Percentiles rank a stretch among this genome's conserved stretches.
These are phyloP conservation scores for Cephalotes varians DNA, from an alignment of 2,888 invertebrate genomes.

Conservation along the genomic window DNA sequence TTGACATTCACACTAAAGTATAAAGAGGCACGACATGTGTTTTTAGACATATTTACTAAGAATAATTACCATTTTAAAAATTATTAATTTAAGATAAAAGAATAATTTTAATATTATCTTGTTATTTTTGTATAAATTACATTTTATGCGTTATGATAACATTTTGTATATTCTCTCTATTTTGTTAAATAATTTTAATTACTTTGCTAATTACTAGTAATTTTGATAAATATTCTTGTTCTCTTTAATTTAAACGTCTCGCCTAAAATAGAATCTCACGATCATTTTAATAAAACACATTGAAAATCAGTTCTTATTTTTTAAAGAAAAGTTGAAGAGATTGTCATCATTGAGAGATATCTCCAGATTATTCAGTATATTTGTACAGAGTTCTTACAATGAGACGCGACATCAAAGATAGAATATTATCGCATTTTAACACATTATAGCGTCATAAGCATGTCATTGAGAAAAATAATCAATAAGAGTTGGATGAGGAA, in stretches of 20 bases:
- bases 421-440: conserved; percentile 29
- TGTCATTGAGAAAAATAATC: conserved; percentile 8
- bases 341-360: not conserved
- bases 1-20: not conserved
- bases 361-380: not conserved
- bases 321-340: not conserved
- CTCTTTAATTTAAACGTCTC: not conserved
- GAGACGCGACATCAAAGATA: not conserved
- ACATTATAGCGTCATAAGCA: conserved; percentile 24
- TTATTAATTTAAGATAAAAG: not conserved
- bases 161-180: not conserved
- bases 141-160: not conserved
- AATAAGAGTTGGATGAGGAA: conserved; percentile 27
- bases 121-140: conserved; percentile 4
- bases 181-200: not conserved
- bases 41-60: not conserved
- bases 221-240: not conserved
- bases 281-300: not conserved
- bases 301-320: not conserved
- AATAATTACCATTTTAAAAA: not conserved
- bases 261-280: not conserved
- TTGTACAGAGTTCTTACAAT: not conserved
- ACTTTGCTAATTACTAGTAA: not conserved
- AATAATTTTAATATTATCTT: not conserved
- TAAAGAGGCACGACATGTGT: not conserved